phyloP scores from a whole-genome alignment of 2,113 vertebrate genomes.

The Addax nasomaculatus region DNA sequence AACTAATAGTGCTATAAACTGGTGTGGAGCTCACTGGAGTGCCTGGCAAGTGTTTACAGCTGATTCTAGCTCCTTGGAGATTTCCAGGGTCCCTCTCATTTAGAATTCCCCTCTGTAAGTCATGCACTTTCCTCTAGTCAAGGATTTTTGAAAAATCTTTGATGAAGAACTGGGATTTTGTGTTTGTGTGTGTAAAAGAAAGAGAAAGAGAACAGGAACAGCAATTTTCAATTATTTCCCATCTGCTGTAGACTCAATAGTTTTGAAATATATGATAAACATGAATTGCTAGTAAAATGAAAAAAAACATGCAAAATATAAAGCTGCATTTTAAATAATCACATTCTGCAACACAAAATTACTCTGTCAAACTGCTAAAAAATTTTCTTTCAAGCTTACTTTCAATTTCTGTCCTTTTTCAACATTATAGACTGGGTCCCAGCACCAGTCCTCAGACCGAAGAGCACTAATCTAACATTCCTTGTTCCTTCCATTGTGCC shows the following conservation, averaged over 20 bases:
- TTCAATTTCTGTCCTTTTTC: background rate
- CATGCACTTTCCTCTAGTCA: background rate
- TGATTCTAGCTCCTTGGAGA: background rate
- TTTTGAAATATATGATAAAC: background rate
- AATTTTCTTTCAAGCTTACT: background rate
- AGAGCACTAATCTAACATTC: background rate
- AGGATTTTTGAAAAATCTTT: background rate
- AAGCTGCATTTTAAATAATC: background rate
- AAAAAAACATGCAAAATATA: background rate
- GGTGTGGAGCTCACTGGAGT: background rate
- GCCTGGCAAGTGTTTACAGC: background rate
- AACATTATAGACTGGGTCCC: background rate
- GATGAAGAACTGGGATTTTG: background rate
- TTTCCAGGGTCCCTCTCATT: background rate
- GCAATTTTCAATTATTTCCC: background rate
- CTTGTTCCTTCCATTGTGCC: background rate
- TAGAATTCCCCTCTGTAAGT: background rate
- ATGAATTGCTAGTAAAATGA: background rate
- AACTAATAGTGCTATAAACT: background rate
- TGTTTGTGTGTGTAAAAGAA: background rate
- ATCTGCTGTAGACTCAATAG: background rate
- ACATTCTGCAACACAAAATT: background rate
- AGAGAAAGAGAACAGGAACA: background rate
- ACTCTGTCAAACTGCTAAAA: background rate
- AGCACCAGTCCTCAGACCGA: background rate